These are phyloP conservation scores for Ips nitidus DNA, from an alignment of 1,140 invertebrate species.

Conservation along the genomic window DNA sequence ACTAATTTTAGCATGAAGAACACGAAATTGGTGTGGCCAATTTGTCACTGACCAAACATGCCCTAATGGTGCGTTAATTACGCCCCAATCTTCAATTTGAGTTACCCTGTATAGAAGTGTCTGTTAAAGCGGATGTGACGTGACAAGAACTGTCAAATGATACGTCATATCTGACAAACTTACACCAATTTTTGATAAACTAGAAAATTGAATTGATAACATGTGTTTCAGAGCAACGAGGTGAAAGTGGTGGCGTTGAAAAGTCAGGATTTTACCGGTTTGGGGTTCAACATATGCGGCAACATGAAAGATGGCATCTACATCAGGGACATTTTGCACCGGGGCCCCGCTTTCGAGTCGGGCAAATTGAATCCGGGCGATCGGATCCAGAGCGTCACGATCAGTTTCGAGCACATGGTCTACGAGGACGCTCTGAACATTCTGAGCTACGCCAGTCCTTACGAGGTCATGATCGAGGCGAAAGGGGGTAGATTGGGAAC, in stretches of 20 bases:
- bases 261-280: conserved; percentile 85
- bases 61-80: too few species aligned
- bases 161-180: too few species aligned
- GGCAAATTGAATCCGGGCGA: conserved; percentile 82
- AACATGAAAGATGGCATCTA: conserved; percentile 88
- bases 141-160: too few species aligned
- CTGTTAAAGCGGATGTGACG: too few species aligned
- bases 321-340: conserved; percentile 82
- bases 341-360: conserved; percentile 84
- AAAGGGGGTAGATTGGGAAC: conserved; percentile 51
- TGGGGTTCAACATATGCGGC: conserved; percentile 87
- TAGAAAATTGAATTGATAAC: too few species aligned
- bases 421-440: conserved; percentile 89
- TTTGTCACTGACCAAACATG: too few species aligned
- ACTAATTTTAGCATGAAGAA: too few species aligned
- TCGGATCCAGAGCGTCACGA: conserved; percentile 80
- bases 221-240: conserved; percentile 43
- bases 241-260: conserved; percentile 70
- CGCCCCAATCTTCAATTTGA: too few species aligned
- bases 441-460: conserved; percentile 88
- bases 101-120: too few species aligned
- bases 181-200: too few species aligned
- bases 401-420: conserved; percentile 85
- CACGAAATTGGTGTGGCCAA: too few species aligned
- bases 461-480: conserved; percentile 75